Evolutionary conservation across 1,140 invertebrate genomes (phyloP), one percentile per base, ranked within the genome.

Genomic region (Lineus longissimus): DNA sequence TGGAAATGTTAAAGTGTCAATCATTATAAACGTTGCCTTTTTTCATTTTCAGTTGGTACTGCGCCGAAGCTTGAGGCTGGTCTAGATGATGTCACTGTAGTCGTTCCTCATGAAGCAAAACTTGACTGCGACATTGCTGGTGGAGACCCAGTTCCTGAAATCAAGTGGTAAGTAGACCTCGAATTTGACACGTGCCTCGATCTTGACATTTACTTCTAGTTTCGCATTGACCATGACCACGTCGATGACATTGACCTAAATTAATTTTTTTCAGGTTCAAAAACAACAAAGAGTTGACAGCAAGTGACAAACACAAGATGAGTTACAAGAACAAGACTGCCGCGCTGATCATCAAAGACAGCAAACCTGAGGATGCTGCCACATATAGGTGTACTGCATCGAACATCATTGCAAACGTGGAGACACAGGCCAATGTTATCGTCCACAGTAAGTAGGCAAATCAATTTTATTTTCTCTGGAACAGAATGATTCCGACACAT

Each of bases 231-330:
- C n/a, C n/a, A n/a, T n/a, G 47, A 27, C 19, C 9, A 7, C n/a
- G 6, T 69, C 64, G 51, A 61, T 60, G 36, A 29, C 69, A 4
- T 51, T 95, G 95, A 2, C 90, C 88, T 55, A 95, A 84, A 45
- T 51, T 29, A 30, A 13, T 15, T 29, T 19, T 41, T 61, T 23
- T n/a, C 59, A 76, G 75, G 75, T 79, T 70, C 69, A 76, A 79
- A 55, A 76, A 75, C 55, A 72, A 65, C 30, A 78, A 76, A 33
- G 74, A 76, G 62, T 62, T 81, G 11, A 72, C 72, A 57, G 74
- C 76, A 64, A 74, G 71, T 55, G 65, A 74, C 6, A 80, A 80
- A 59, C 80, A 80, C 68, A 73, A 74, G 59, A 80, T 78, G 70
- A 76, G 72, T 61, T 76, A 78, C 29, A 73, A 78, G 56, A 73